Base-by-base conservation (phyloP, 2,888 invertebrate species). In the Apamea sordens region DNA sequence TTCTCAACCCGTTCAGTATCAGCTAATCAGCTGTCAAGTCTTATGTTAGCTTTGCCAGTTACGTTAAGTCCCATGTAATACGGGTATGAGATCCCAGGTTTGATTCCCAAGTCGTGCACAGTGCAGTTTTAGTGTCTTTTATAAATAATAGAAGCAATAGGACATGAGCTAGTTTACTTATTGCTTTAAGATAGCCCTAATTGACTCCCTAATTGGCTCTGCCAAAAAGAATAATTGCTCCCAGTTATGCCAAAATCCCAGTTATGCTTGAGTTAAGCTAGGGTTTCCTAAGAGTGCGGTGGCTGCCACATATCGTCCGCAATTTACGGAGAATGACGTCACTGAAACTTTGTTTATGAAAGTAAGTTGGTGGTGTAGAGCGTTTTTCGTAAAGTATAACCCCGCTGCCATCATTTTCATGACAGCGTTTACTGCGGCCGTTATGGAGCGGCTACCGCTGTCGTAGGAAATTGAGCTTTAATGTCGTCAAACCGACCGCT, bases 51-150 rank as follows among this genome's bases (percentile, higher is more conserved):
- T n/a, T 77, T 18, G 41, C 56, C 5, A 75, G 32, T n/a, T 53
- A 64, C 24, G 32, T 56, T 3, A 18, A 36, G 6, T 0, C 53
- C 53, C 53, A 44, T 50, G 15, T 44, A 10, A 15, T 44, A 71
- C 7, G 50, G 10, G 4, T 70, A 53, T 56, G 61, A 82, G 82
- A 76, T 80, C 76, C 15, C 53, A 68, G 28, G 28, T 82, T 68
- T 56, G 36, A 47, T 76, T 56, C 68, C 68, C 18, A 63, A 59
- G 36, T 63, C 53, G 21, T 21, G 44, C 15, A n/a, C 13, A 79
- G 28, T 73, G 79, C 63, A 80, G 28, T 70, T 79, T 80, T 53
- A 28, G 53, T 28, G 28, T 64, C n/a, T 47, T 53, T n/a, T n/a
- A 8, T 24, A 36, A 61, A 70, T 15, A 47, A 6, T 15, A 18